These are phyloP conservation scores for Aproaerema taeniolella DNA, from an alignment of 2,888 invertebrate genomes.

Conservation along the genomic window DNA sequence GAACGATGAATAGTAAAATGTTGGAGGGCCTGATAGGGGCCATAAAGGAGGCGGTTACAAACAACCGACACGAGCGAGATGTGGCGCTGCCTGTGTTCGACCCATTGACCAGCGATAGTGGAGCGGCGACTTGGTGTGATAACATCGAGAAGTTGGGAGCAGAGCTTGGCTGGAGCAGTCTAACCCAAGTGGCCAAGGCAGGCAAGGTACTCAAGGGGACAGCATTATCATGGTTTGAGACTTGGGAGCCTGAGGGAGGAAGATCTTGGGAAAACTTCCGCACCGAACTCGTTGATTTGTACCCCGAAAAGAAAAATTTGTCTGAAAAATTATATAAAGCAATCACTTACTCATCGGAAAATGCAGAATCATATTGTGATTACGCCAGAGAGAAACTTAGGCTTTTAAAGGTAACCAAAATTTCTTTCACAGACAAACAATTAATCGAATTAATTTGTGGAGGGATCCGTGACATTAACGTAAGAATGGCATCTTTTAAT, in stretches of 20 bases:
- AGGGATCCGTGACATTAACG: slow-evolving; percentile 19
- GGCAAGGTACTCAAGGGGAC: slow-evolving; percentile 25
- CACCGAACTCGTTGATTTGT: slow-evolving; percentile 14
- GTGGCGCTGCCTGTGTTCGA: slow-evolving; percentile 9
- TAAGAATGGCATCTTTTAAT: slow-evolving; percentile 25
- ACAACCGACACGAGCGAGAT: neutral
- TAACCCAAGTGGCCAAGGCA: slow-evolving; percentile 19
- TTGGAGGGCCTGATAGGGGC: slow-evolving; percentile 1
- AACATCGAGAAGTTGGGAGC: slow-evolving; percentile 12
- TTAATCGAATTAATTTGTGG: slow-evolving; percentile 22
- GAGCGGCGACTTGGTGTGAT: slow-evolving; percentile 19
- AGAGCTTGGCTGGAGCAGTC: slow-evolving; percentile 20
- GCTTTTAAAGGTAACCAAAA: slow-evolving; percentile 17
- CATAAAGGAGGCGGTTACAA: slow-evolving; percentile 1
- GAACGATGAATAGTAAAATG: neutral
- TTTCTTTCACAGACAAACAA: slow-evolving; percentile 18
- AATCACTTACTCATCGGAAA: slow-evolving; percentile 19
- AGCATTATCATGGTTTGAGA: slow-evolving; percentile 22
- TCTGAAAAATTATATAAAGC: slow-evolving; percentile 20
- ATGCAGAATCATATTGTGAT: slow-evolving; percentile 21
- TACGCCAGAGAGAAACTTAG: slow-evolving; percentile 24
- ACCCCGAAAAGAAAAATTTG: slow-evolving; percentile 15
- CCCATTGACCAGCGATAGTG: slow-evolving; percentile 14
- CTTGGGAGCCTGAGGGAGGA: slow-evolving; percentile 15
- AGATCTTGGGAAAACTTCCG: slow-evolving; percentile 19